Evolutionary conservation across 2,797 vertebrate species (phyloP), one percentile per base, ranked within the genome.

Genomic region (Poeciliopsis turneri): DNA sequence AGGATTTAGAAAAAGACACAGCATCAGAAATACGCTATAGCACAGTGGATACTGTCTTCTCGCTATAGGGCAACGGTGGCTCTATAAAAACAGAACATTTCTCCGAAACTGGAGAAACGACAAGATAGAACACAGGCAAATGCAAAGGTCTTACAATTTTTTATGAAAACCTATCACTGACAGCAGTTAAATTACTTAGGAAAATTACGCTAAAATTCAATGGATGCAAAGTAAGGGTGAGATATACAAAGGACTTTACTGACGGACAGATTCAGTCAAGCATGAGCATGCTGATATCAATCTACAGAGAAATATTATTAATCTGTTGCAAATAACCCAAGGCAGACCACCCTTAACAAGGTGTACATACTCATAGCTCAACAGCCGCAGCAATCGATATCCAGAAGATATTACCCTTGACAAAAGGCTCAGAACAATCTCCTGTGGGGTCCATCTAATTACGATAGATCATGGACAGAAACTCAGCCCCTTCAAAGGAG

Each of bases 401-500:
- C 77, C 8, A 66, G 75, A 85, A 83, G 79, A 85, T 55, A 76
- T 78, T 53, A 83, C 30, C 61, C 85, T 83, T 80, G 85, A 87
- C 74, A 81, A 64, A 23, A 77, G 55, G 5, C 84, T 77, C 81
- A 83, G 69, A 85, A 70, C 45, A 78, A 78, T 79, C 77, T 85
- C 59, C 78, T 39, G 61, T n/a, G 45, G 30, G 82, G 78, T 76
- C 80, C 84, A 92, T 92, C 84, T 82, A 86, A 90, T 86, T 88
- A 85, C 39, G 43, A 86, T 82, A 83, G 77, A 87, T 88, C 75
- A 78, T 36, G 28, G 72, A 36, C 72, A 68, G 69, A 84, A 81
- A 84, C 53, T 45, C 25, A 4, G 72, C 75, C 77, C 81, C 78
- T 80, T 83, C 82, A 89, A 79, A 82, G 80, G 7, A 39, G 78